A percentile compares a stretch with the other conserved stretches of the same genome.
Conservation (phyloP, 2,797 vertebrate species). For the Spinus pinus region DNA sequence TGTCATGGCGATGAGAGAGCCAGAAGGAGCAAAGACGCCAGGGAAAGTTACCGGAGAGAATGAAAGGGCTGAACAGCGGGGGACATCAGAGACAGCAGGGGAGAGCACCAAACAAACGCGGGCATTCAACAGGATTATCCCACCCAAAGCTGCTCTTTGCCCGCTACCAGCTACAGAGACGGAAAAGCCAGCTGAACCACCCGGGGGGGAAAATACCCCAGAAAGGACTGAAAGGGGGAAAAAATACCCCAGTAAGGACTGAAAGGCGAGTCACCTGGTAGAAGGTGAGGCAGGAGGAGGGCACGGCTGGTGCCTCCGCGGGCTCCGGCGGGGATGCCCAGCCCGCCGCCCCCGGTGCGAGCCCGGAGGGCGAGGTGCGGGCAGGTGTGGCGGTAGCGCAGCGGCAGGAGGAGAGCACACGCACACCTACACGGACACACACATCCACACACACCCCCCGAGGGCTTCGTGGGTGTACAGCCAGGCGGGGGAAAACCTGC, state of each 20-base stretch:
- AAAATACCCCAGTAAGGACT: fast-evolving
- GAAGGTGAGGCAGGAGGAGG: background rate
- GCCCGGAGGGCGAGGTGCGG: background rate
- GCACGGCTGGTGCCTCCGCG: background rate
- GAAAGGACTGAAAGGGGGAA: background rate
- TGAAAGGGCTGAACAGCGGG: background rate
- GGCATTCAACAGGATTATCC: background rate
- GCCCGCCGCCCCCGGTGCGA: background rate
- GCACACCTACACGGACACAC: background rate
- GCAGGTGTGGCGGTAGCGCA: background rate
- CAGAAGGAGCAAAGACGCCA: background rate
- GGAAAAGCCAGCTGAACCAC: background rate
- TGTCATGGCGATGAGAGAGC: background rate
- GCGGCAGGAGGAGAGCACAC: too few relatives aligned
- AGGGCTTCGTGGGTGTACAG: fast-evolving
- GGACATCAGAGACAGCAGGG: background rate
- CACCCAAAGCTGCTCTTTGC: background rate
- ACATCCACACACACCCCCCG: background rate
- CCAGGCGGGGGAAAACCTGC: background rate
- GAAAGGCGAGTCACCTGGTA: background rate
- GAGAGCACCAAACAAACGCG: background rate
- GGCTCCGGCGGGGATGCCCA: background rate
- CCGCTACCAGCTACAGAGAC: background rate
- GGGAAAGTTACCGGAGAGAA: background rate
- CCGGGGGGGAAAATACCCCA: background rate